Conservation (phyloP, 2,888 invertebrate species). For the Petrophora chlorosata region DNA sequence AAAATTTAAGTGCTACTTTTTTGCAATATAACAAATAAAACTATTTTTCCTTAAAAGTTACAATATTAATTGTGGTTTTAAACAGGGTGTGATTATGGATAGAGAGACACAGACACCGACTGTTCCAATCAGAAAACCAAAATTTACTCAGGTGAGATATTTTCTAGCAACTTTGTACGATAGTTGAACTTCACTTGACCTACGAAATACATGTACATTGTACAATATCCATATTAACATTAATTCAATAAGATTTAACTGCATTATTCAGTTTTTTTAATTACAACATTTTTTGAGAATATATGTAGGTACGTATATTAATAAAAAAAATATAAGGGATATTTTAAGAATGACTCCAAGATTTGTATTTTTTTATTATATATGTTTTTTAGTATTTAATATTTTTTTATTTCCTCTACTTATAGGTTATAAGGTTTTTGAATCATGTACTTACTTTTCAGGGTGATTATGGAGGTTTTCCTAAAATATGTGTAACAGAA, state of each 20-base stretch:
- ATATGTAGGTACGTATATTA: neutral
- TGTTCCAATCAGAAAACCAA: constrained; percentile 18
- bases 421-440: too few relatives aligned
- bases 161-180: neutral
- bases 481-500: too few relatives aligned
- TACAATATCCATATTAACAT: neutral
- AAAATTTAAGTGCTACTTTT: neutral
- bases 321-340: neutral
- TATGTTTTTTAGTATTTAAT: too few relatives aligned
- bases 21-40: neutral
- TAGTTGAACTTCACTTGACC: constrained; percentile 20
- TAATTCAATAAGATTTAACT: too few relatives aligned
- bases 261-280: neutral
- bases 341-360: too few relatives aligned
- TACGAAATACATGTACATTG: neutral
- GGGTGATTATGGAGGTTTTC: too few relatives aligned
- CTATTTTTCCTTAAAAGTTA: too few relatives aligned
- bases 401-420: too few relatives aligned
- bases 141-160: constrained; percentile 16
- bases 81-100: constrained; percentile 10
- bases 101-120: constrained; percentile 20
- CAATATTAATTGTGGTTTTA: too few relatives aligned
- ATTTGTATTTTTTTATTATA: too few relatives aligned
- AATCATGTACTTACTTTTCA: too few relatives aligned
- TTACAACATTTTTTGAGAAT: neutral